Conservation (phyloP, 2,113 vertebrate species). For the Limnothrissa miodon region DNA sequence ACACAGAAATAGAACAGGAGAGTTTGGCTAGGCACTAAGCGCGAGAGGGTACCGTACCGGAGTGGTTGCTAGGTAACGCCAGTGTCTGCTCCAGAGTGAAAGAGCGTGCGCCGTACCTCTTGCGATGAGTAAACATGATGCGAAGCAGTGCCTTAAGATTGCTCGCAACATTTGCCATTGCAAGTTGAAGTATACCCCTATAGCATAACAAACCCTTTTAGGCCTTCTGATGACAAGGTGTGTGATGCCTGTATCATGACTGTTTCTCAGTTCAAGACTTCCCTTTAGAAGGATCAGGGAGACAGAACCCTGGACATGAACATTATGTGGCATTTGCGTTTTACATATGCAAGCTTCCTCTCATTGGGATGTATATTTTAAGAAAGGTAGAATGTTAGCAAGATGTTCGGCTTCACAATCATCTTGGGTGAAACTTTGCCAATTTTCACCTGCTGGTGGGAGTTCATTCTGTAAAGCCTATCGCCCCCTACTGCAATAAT, state of each 20-base stretch:
- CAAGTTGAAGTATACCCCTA: background rate
- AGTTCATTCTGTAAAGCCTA: background rate
- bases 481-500: constrained; percentile 35
- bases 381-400: background rate
- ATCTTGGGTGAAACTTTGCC: background rate
- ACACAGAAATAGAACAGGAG: constrained; percentile 45
- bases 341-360: no score
- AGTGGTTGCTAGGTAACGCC: constrained; percentile 51
- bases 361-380: no score
- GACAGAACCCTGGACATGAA: no score
- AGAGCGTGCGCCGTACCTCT: constrained; percentile 27
- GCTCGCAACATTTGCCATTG: background rate
- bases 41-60: constrained; percentile 33
- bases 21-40: constrained; percentile 25
- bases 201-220: no score
- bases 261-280: no score
- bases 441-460: background rate
- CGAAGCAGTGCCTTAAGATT: background rate
- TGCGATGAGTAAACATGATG: background rate
- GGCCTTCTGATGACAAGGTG: no score
- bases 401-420: background rate
- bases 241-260: no score
- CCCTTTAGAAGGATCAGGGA: no score
- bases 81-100: constrained; percentile 33
- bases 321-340: no score